These are phyloP conservation scores for Apis cerana DNA, from an alignment of 1,140 invertebrate species.

Conservation along the genomic window DNA sequence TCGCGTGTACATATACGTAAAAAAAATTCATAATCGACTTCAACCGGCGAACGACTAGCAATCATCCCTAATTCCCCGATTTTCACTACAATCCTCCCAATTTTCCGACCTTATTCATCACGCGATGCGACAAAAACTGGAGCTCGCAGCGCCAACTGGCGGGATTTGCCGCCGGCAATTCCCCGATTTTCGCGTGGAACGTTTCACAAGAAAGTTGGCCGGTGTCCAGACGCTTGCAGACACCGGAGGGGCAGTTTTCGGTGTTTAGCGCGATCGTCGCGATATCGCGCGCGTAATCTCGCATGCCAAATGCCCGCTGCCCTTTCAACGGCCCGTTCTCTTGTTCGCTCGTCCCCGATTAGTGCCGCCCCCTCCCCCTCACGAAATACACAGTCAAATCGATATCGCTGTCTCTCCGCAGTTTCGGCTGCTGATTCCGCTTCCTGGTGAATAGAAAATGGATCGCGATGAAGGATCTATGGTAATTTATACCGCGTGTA, in stretches of 20 bases:
- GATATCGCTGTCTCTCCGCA: constrained; percentile 2
- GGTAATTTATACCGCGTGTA: not conserved
- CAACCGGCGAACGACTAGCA: no score
- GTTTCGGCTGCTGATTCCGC: not conserved
- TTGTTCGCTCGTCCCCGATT: constrained; percentile 16
- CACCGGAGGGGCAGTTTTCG: constrained; percentile 40
- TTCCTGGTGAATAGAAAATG: not conserved
- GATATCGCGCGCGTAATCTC: constrained; percentile 52
- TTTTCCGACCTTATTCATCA: no score
- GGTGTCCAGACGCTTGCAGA: constrained; percentile 43
- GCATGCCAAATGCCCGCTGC: constrained; percentile 26
- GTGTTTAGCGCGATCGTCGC: constrained; percentile 54
- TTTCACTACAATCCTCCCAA: no score
- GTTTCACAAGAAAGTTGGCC: constrained; percentile 61
- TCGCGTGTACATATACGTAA: no score
- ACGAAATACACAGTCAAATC: constrained; percentile 18
- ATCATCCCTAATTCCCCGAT: no score
- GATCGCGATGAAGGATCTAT: not conserved
- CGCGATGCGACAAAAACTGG: no score
- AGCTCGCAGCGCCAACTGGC: not conserved
- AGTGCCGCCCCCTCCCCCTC: not conserved
- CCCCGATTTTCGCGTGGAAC: constrained; percentile 9
- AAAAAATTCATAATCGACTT: no score
- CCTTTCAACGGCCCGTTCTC: not conserved
- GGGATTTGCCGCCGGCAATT: not conserved